Conservation (phyloP, 2,797 vertebrate genomes). For the Eleutherodactylus coqui region DNA sequence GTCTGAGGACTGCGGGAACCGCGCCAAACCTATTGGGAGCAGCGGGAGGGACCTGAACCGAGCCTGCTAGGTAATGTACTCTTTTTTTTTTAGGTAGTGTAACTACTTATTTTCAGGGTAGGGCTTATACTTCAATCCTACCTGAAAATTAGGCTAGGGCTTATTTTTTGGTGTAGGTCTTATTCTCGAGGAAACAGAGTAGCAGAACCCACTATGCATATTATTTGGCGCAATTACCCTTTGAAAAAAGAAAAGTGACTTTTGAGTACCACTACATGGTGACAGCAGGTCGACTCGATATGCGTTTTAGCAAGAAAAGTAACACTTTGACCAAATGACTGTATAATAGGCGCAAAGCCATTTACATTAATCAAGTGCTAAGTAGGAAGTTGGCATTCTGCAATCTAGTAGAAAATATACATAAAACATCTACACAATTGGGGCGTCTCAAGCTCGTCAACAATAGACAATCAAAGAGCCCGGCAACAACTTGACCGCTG, state of each 20-base stretch:
- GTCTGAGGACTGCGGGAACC: no score
- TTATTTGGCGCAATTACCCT: neutral
- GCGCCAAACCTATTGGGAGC: no score
- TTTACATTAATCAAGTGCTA: neutral
- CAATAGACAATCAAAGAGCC: constrained; percentile 42
- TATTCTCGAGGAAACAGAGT: no score
- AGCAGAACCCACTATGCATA: no score
- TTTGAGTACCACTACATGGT: neutral
- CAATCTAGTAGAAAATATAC: constrained; percentile 13
- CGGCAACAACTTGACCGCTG: constrained; percentile 3
- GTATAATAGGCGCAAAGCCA: neutral
- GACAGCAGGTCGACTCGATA: neutral
- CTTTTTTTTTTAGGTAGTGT: no score
- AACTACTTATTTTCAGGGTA: no score
- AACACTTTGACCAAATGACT: neutral
- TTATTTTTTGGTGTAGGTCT: no score
- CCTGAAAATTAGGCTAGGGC: no score
- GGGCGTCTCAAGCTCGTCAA: neutral
- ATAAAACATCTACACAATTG: constrained; percentile 1
- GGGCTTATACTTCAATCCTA: no score
- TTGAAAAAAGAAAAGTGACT: neutral
- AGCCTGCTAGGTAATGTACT: no score
- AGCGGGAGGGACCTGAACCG: no score
- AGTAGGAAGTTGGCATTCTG: neutral
- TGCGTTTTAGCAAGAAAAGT: neutral